Evolutionary conservation across 2,113 vertebrate genomes (phyloP), one percentile per base, ranked within the genome.

Genomic region (Accipiter virgatus): DNA sequence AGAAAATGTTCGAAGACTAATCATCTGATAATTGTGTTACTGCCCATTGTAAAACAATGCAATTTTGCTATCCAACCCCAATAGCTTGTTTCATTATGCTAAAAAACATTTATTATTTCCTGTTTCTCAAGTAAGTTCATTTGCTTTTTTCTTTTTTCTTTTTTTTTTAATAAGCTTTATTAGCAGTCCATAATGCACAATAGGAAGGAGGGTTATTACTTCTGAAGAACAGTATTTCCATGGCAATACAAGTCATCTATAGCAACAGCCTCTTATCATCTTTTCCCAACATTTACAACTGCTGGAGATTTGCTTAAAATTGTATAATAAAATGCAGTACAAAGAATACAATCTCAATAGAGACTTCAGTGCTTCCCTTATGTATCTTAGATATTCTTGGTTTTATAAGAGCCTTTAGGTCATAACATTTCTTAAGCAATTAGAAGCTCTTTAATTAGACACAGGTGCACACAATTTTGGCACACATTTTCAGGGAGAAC

Each of bases 161-260:
- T 70, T 62, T 70, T 66, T 17, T n/a, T 40, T 9, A 6, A 70
- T 22, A 16, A 29, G 43, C 27, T 53, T 45, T 83, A 70, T 74
- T 88, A 86, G 47, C 18, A 63, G 21, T 36, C 36, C 22, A 34
- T 63, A 93, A 75, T 11, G 48, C 43, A 71, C 38, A 56, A 53
- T 15, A 86, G 22, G 31, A 38, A 87, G 65, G 66, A 68, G 21
- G 15, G 7, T 67, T 59, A 52, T 42, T 88, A 20, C 53, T 92
- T 73, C 27, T 58, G 53, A 78, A 88, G 53, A 74, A 36, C 42
- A 63, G 42, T 8, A 96, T 97, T 95, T 93, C 94, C 89, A 95
- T 93, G 81, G 95, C 61, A 95, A 95, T 95, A 29, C 21, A 84
- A 53, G 14, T 58, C n/a, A 91, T 4, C 5, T 73, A 63, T 74